Conservation (phyloP, 2,888 invertebrate genomes). For the Bellardia pandia region DNA sequence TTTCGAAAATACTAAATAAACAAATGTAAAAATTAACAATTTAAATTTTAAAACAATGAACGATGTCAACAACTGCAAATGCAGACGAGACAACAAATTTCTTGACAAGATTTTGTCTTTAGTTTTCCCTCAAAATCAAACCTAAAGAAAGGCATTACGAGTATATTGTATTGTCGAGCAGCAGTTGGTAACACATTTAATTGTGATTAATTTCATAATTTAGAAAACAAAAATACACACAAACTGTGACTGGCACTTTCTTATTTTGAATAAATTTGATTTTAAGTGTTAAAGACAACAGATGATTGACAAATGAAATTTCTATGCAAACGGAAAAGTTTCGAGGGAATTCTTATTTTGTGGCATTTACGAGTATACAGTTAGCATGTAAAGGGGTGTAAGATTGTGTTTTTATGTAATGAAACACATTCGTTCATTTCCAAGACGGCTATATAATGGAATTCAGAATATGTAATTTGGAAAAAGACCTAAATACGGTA, state of each 20-base stretch:
- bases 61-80: slow-evolving; percentile 69
- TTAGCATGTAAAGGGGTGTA: too few relatives aligned
- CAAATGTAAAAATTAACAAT: slow-evolving; percentile 70
- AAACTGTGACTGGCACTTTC: slow-evolving; percentile 27
- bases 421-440: too few relatives aligned
- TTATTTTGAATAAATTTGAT: slow-evolving; percentile 55
- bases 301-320: slow-evolving; percentile 50
- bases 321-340: not conserved
- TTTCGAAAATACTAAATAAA: slow-evolving; percentile 47
- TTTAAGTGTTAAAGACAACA: slow-evolving; percentile 58
- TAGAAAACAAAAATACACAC: not conserved
- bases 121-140: slow-evolving; percentile 36
- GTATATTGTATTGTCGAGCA: not conserved
- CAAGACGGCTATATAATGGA: too few relatives aligned
- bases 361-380: not conserved
- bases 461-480: too few relatives aligned
- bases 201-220: slow-evolving; percentile 64
- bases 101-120: slow-evolving; percentile 54
- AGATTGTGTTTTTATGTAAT: too few relatives aligned
- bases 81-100: slow-evolving; percentile 61
- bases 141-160: not conserved
- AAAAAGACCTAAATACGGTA: too few relatives aligned
- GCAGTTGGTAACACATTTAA: slow-evolving; percentile 54
- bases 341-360: not conserved
- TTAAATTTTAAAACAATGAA: slow-evolving; percentile 66